phyloP scores from a whole-genome alignment of 1,140 invertebrate genomes.

The Papilio polyxenes region DNA sequence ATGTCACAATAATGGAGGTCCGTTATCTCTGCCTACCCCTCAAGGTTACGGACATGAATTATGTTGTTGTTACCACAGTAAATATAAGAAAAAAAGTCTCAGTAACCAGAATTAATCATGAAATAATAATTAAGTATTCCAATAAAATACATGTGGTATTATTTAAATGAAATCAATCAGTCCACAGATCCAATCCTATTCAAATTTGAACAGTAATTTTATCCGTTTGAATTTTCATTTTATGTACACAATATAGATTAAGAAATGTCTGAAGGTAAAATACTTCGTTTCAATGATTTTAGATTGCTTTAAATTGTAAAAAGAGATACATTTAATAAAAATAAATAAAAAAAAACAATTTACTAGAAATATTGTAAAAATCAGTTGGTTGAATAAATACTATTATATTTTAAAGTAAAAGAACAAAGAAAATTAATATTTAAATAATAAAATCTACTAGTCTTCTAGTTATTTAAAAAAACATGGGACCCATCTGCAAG shows the following conservation, averaged over 20 bases:
- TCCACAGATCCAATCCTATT: conserved; percentile 12
- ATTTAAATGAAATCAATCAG: background rate
- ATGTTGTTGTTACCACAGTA: too few relatives aligned
- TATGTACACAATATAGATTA: conserved; percentile 24
- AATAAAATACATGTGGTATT: too few relatives aligned
- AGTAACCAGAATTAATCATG: background rate
- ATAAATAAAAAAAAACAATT: background rate
- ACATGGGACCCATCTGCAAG: too few relatives aligned
- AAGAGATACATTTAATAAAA: background rate
- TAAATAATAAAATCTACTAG: too few relatives aligned
- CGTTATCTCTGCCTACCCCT: too few relatives aligned
- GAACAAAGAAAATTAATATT: background rate
- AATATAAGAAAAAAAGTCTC: too few relatives aligned
- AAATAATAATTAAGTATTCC: too few relatives aligned
- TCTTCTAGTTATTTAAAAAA: too few relatives aligned
- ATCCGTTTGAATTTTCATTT: conserved; percentile 8
- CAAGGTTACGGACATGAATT: too few relatives aligned
- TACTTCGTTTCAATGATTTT: background rate
- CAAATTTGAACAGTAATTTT: conserved; percentile 23
- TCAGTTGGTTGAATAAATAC: background rate
- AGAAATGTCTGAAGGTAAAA: conserved; percentile 24
- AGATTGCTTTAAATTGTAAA: conserved; percentile 6
- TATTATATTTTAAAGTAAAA: too few relatives aligned
- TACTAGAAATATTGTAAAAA: conserved; percentile 1
- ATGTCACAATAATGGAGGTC: too few relatives aligned